Base-by-base conservation (phyloP, 2,797 vertebrate species). In the Geotrypetes seraphini region DNA sequence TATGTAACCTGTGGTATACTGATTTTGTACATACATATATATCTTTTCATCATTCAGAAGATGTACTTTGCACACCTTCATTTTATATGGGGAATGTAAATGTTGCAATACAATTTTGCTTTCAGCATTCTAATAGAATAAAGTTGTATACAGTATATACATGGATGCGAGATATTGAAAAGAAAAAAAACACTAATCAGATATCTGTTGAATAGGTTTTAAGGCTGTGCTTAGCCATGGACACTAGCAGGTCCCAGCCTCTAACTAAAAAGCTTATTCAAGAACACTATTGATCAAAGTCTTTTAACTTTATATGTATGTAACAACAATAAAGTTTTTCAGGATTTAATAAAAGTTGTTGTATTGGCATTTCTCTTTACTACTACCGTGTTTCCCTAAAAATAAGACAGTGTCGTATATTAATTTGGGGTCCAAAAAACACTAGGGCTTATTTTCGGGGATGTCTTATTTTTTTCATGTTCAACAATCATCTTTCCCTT, bases 1-100 rank as follows among this genome's bases (percentile, higher is more conserved):
- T 48, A 68, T 69, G 57, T 71, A 66, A 75, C 71, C 60, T 61
- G 30, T 78, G 75, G 75, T 71, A 79, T 79, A 79, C 59, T 19
- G 60, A 68, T 57, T 77, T 71, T 78, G 74, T 77, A 74, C 33
- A 70, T 79, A 67, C 75, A 71, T 76, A 42, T 78, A 72, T 73
- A 69, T 82, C 59, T 57, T 63, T 79, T 39, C 32, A 75, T 75
- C 59, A 71, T 75, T 68, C 80, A 83, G 75, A 89, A 87, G 66
- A 70, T 75, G 69, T 80, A 57, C 58, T 73, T 63, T 59, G 47
- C 38, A 53, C 48, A 35, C 22, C 8, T 8, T 47, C 54, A 57
- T 78, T 79, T 83, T 81, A 54, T 78, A 74, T 59, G 54, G 56
- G 51, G 66, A 75, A 50, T 66, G 55, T 70, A 73, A 64, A 66